These are phyloP conservation scores for Cercopithecus mona DNA, from an alignment of 2,113 vertebrate species.

Conservation along the genomic window DNA sequence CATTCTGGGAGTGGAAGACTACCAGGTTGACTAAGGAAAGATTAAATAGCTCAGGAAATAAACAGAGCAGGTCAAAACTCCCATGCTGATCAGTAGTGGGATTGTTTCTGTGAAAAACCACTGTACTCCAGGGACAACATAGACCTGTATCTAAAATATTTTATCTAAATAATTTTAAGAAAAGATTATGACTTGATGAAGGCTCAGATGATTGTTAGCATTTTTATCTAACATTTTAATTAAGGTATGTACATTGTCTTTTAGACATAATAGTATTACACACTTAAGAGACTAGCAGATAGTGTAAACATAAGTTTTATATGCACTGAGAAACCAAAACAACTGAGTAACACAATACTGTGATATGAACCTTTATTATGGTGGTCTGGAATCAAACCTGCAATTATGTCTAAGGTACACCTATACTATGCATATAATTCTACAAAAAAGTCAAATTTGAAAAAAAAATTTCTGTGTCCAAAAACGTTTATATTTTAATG, in stretches of 20 bases:
- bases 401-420: neutral
- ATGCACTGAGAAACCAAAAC: neutral
- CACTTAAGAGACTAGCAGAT: neutral
- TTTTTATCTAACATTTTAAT: neutral
- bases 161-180: too few relatives aligned
- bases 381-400: neutral
- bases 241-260: neutral
- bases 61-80: too few relatives aligned
- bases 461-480: neutral
- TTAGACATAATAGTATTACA: neutral
- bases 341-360: neutral
- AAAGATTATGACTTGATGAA: neutral
- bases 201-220: neutral
- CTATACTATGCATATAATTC: neutral
- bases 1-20: too few relatives aligned
- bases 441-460: neutral
- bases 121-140: too few relatives aligned
- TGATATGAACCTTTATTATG: neutral
- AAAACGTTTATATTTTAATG: neutral
- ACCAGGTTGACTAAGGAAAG: too few relatives aligned
- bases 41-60: too few relatives aligned
- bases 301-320: neutral
- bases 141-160: too few relatives aligned
- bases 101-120: too few relatives aligned
- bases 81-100: too few relatives aligned